Base-by-base conservation (phyloP, 2,888 invertebrate genomes). In the Meganola albula region DNA sequence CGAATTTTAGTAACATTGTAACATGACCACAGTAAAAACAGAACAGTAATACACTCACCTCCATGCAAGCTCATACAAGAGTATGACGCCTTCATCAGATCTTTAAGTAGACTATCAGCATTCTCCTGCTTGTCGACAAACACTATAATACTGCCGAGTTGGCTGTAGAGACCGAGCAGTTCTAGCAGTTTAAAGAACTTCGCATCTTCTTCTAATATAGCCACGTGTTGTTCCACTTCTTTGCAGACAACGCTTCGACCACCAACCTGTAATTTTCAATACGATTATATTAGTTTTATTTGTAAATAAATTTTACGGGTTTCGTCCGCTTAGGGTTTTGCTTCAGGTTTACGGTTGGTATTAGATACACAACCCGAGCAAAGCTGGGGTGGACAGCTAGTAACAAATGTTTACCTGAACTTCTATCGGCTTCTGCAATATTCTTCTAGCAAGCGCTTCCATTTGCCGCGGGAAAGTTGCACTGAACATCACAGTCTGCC, bases 61-160 rank as follows among this genome's bases (percentile, higher is more conserved):
- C 99, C 99, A 66, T 99, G 99, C 29, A 99, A 88, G 33, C 98
- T 96, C 92, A 99, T 93, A 67, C 98, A 99, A 8, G 94, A 92
- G 72, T 99, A 99, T 0, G 97, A 95, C 0, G 97, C 96, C 72
- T 94, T 97, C 94, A 99, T 95, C 1, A 99, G 88, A 60, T 98
- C 97, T 64, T 97, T 96, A 24, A 97, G 83, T 10, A 98, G 78
- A 13, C 94, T 94, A 68, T 98, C 98, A 0, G 98, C 98, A 63
- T 97, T 95, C 73, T 99, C 99, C 77, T 99, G 99, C 64, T 98
- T 98, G 68, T 99, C 99, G 6, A 99, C 99, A 74, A 99, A 99
- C 14, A 99, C 95, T 51, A 99, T 95, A 27, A 95, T 94, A 66
- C 95, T 95, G 25, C 99, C 99, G 60, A 92, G 88, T 63, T 96